These are phyloP conservation scores for Samia ricini DNA, from an alignment of 1,140 invertebrate species.

Conservation along the genomic window DNA sequence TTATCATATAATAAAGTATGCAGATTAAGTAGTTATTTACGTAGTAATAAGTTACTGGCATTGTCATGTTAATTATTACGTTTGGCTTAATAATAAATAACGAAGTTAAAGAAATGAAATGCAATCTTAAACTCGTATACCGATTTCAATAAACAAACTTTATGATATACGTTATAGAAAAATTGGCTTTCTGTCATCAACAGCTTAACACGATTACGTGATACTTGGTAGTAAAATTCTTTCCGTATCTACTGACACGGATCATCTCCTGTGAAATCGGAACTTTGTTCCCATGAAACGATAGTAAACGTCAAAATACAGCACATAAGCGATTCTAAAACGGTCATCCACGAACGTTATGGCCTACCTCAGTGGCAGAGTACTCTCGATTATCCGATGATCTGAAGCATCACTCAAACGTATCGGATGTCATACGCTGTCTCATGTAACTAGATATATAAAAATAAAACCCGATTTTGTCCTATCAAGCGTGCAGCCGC, in stretches of 20 bases:
- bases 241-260: conserved; percentile 23
- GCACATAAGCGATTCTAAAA: conserved; percentile 41
- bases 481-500: conserved; percentile 49
- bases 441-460: conserved; percentile 24
- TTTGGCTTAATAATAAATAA: no score
- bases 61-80: no score
- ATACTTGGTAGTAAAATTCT: conserved; percentile 29
- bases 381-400: conserved; percentile 51
- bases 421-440: conserved; percentile 39
- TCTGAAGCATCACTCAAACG: conserved; percentile 41
- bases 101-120: no score
- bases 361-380: conserved; percentile 57
- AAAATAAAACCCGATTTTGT: conserved; percentile 39
- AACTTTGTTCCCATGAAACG: conserved; percentile 47
- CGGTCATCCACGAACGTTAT: conserved; percentile 50
- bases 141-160: conserved; percentile 6
- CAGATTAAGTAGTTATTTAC: no score
- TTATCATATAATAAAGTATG: no score
- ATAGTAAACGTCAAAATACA: conserved; percentile 50
- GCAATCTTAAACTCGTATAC: background rate
- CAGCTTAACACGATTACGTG: conserved; percentile 29
- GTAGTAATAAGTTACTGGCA: no score
- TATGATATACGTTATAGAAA: background rate
- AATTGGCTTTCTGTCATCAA: conserved; percentile 16
- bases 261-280: conserved; percentile 35